Conservation (phyloP, 2,888 invertebrate species). For the Catonia carolina region DNA sequence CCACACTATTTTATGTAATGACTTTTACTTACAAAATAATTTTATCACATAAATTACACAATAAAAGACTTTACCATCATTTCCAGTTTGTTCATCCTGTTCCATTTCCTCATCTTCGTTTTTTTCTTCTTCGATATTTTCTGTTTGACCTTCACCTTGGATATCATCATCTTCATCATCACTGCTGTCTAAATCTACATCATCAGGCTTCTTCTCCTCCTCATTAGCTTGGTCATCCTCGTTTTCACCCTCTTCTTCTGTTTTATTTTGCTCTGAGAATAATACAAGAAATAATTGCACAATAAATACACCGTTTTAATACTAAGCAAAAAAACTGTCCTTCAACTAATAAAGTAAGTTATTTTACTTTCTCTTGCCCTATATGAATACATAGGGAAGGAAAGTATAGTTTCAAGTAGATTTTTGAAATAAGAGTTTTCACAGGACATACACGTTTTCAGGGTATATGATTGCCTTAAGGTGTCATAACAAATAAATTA, state of each 20-base stretch:
- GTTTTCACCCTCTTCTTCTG: conserved; percentile 40
- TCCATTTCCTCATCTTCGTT: conserved; percentile 36
- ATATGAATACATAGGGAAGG: no score
- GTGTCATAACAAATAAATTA: no score
- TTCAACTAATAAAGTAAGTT: no score
- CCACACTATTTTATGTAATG: no score
- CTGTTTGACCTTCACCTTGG: conserved; percentile 33
- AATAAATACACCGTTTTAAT: neutral
- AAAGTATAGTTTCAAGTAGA: no score
- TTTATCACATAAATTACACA: no score
- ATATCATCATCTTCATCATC: conserved; percentile 37
- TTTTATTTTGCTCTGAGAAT: conserved; percentile 39
- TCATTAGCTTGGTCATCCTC: conserved; percentile 45
- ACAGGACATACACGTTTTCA: no score
- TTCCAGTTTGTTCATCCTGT: conserved; percentile 36
- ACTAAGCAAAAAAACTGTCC: neutral
- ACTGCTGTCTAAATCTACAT: conserved; percentile 31
- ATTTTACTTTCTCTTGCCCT: no score
- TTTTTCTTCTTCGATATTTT: conserved; percentile 27
- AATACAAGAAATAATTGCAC: neutral
- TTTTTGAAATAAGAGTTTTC: no score
- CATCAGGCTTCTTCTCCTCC: conserved; percentile 46
- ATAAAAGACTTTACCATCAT: conserved; percentile 27
- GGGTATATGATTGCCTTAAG: no score
- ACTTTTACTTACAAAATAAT: no score